These are phyloP conservation scores for Parasteatoda lunata DNA, from an alignment of 2,888 invertebrate species.

Conservation along the genomic window DNA sequence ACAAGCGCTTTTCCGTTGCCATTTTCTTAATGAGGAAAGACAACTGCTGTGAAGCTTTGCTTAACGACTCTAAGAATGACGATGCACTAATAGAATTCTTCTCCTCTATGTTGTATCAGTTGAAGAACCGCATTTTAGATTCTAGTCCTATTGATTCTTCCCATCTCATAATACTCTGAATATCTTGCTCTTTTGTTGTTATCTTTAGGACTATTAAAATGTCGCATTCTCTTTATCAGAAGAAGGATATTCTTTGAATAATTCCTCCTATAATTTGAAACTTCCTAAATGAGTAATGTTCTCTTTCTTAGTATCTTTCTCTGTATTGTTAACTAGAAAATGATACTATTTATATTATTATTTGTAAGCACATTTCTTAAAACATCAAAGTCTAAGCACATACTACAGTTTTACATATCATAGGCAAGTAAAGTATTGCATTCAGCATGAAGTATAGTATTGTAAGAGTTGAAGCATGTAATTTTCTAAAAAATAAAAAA, in stretches of 20 bases:
- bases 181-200: slow-evolving; percentile 47
- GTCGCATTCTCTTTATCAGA: slow-evolving; percentile 24
- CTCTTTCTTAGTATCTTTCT: too few relatives aligned
- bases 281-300: too few relatives aligned
- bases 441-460: too few relatives aligned
- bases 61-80: slow-evolving; percentile 55
- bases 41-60: slow-evolving; percentile 44
- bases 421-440: too few relatives aligned
- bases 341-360: too few relatives aligned
- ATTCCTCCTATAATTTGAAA: not conserved
- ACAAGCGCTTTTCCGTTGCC: slow-evolving; percentile 44
- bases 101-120: slow-evolving; percentile 50
- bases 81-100: slow-evolving; percentile 57
- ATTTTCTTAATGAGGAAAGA: slow-evolving; percentile 38
- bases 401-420: too few relatives aligned
- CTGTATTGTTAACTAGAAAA: too few relatives aligned
- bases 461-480: too few relatives aligned
- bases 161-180: slow-evolving; percentile 54
- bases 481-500: too few relatives aligned
- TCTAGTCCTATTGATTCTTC: slow-evolving; percentile 44
- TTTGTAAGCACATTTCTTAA: too few relatives aligned
- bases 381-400: too few relatives aligned
- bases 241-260: not conserved
- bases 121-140: slow-evolving; percentile 44
- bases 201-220: slow-evolving; percentile 58